Conservation (phyloP, 2,113 vertebrate genomes). For the Laticauda colubrina region DNA sequence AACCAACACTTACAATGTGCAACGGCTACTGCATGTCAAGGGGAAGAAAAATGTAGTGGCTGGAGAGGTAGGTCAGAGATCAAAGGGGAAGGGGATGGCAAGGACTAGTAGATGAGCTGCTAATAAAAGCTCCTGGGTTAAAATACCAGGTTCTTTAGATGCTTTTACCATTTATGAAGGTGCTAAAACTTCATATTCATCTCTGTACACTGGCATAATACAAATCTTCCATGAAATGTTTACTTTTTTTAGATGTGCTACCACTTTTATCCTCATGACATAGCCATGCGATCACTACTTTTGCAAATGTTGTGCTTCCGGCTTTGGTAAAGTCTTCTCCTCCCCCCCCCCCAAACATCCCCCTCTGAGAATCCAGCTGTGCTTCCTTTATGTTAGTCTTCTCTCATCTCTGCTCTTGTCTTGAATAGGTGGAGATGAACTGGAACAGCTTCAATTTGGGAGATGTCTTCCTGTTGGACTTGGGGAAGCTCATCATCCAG, state of each 20-base stretch:
- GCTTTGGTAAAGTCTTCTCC: background rate
- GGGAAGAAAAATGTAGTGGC: conserved; percentile 82
- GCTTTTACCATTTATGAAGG: background rate
- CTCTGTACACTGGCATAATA: background rate
- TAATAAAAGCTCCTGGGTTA: background rate
- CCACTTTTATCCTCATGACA: background rate
- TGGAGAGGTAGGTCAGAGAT: conserved; percentile 72
- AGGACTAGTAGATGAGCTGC: background rate
- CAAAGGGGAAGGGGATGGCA: background rate
- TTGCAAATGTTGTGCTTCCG: background rate
- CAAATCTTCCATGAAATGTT: background rate
- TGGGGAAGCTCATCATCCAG: conserved; percentile 85
- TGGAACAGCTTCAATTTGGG: conserved; percentile 87
- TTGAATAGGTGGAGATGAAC: conserved; percentile 80
- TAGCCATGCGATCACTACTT: background rate
- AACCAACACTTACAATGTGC: conserved; percentile 77
- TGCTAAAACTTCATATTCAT: background rate
- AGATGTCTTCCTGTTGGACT: conserved; percentile 83
- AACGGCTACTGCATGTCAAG: conserved; percentile 81
- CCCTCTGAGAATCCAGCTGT: rapidly evolving
- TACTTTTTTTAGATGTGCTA: background rate
- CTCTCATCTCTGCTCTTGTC: rapidly evolving
- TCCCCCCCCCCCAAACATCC: background rate
- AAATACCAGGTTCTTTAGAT: background rate
- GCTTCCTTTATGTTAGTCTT: background rate